Evolutionary conservation across 2,113 vertebrate genomes (phyloP).

Genomic region (Carassius carassius): DNA sequence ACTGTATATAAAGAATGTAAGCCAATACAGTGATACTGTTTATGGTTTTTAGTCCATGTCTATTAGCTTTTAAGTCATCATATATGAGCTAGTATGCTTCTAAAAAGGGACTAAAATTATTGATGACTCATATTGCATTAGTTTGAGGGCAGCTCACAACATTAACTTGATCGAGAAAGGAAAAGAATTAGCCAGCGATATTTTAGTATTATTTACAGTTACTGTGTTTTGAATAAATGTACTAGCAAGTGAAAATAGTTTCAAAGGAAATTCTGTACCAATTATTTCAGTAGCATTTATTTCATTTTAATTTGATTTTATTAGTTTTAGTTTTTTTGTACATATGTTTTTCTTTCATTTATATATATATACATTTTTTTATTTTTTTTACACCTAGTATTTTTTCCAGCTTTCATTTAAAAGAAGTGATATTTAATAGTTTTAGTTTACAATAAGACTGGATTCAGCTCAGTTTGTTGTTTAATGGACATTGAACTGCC

Average conservation of each 20-base stretch:
- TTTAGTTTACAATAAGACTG: neutral
- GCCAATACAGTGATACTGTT: too few relatives aligned
- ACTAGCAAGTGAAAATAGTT: too few relatives aligned
- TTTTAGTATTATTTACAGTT: too few relatives aligned
- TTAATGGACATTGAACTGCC: neutral
- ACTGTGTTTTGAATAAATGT: too few relatives aligned
- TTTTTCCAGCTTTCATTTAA: neutral
- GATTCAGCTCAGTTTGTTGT: neutral
- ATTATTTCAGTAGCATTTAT: too few relatives aligned
- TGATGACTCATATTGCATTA: neutral
- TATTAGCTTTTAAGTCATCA: neutral
- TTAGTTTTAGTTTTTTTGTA: neutral
- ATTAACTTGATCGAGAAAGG: too few relatives aligned
- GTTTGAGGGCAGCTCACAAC: neutral
- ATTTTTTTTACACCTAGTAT: too few relatives aligned
- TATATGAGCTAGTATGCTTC: neutral
- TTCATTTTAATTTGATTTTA: neutral
- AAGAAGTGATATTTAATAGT: neutral
- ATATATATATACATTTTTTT: too few relatives aligned
- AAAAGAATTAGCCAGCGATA: too few relatives aligned
- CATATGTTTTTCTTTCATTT: too few relatives aligned
- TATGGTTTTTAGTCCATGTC: neutral
- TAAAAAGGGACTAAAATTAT: neutral
- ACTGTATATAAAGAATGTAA: neutral
- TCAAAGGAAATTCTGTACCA: too few relatives aligned